Conservation (phyloP, 2,888 invertebrate species). For the Gortyna flavago region DNA sequence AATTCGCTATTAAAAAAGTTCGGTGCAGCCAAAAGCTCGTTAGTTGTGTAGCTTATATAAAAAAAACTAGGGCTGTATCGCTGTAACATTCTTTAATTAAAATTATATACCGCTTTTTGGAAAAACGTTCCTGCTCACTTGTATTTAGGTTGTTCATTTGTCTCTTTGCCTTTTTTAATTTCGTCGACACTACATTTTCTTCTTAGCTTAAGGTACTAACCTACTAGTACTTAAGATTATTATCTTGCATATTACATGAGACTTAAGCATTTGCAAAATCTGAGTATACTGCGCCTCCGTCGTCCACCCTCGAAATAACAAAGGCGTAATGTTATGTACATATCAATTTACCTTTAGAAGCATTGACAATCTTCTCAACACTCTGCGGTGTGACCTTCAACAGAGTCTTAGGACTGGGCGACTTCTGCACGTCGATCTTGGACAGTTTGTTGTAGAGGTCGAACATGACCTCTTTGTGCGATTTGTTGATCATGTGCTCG, state of each 20-base stretch:
- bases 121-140: too few species aligned
- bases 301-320: background rate
- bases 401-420: constrained; percentile 84
- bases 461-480: constrained; percentile 88
- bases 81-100: too few species aligned
- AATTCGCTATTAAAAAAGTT: too few species aligned
- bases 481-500: constrained; percentile 87
- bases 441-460: constrained; percentile 87
- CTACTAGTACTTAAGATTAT: too few species aligned
- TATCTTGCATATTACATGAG: too few species aligned
- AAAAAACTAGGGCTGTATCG: too few species aligned
- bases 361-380: constrained; percentile 85
- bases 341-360: constrained; percentile 80
- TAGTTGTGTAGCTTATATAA: too few species aligned
- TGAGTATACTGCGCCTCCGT: background rate
- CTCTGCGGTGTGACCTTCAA: constrained; percentile 87
- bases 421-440: constrained; percentile 83
- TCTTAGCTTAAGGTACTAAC: too few species aligned
- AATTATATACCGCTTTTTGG: too few species aligned
- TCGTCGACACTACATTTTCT: background rate
- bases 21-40: too few species aligned
- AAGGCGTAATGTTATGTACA: background rate
- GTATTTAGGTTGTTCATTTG: too few species aligned
- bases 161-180: background rate
- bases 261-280: background rate